Conservation (phyloP, 30 jellyfish, hydroid and myxozoan species). For the Catostylus mosaicus region DNA sequence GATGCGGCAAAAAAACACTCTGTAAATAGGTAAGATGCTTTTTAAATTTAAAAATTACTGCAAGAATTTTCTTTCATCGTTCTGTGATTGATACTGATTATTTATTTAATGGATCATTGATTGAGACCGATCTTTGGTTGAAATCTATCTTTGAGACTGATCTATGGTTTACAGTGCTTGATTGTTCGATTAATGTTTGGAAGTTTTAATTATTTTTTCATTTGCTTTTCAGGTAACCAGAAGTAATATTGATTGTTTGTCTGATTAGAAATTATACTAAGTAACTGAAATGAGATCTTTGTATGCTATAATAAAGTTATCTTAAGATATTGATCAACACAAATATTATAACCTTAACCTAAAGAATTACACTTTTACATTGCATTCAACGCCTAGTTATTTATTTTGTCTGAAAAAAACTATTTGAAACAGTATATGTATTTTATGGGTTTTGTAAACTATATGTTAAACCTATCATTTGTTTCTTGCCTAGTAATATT, state of each 20-base stretch:
- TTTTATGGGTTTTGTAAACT: conserved; percentile 62
- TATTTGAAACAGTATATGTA: conserved; percentile 38
- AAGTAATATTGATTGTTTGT: conserved; percentile 54
- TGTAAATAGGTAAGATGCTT: conserved; percentile 11
- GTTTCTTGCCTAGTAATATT: not conserved
- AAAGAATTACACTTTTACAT: conserved; percentile 56
- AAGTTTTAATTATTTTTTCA: too few relatives aligned
- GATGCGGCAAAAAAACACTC: not conserved
- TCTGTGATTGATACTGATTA: too few relatives aligned
- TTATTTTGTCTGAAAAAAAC: conserved; percentile 47
- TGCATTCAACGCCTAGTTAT: conserved; percentile 67
- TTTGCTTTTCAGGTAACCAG: conserved; percentile 30
- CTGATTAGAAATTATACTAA: conserved; percentile 21
- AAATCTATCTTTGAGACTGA: too few relatives aligned
- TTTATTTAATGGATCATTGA: too few relatives aligned
- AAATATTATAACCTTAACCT: conserved; percentile 46
- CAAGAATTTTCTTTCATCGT: too few relatives aligned
- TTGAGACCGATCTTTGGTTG: too few relatives aligned
- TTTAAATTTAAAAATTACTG: too few relatives aligned
- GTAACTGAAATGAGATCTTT: conserved; percentile 14
- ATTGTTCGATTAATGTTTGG: too few relatives aligned
- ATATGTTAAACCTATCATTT: conserved; percentile 21
- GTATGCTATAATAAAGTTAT: conserved; percentile 25
- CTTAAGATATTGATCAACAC: conserved; percentile 48
- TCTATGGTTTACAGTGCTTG: too few relatives aligned